Conservation (phyloP, 2,797 vertebrate species). For the Novumbra hubbsi region DNA sequence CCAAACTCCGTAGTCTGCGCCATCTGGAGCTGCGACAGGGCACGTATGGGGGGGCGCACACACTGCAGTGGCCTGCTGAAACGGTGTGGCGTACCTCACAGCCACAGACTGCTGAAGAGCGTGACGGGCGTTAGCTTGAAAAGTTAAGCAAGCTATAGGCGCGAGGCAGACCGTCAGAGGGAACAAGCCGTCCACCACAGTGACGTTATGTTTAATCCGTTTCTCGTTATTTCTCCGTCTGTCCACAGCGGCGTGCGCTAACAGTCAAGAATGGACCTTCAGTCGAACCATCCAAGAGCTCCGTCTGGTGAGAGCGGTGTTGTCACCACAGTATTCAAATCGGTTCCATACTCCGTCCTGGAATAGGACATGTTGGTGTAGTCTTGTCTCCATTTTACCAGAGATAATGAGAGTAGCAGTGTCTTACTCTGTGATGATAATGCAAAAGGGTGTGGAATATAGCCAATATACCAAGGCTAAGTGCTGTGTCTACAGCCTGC, state of each 20-base stretch:
- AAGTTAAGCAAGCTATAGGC: constrained; percentile 8
- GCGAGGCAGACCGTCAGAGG: neutral
- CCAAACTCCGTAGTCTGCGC: constrained; percentile 19
- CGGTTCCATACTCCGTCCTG: no score
- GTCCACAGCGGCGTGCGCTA: constrained; percentile 79
- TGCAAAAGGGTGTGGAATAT: neutral
- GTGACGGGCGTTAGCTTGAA: constrained; percentile 29
- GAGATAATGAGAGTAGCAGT: neutral
- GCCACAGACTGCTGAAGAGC: neutral
- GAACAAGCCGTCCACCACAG: neutral
- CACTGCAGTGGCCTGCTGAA: constrained; percentile 16
- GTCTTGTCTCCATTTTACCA: neutral
- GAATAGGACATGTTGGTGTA: neutral
- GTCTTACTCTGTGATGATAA: neutral
- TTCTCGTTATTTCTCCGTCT: neutral
- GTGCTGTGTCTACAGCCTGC: no score
- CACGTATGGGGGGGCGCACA: constrained; percentile 19
- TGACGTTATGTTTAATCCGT: neutral
- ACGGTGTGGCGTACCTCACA: constrained; percentile 6
- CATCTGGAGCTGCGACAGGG: constrained; percentile 36
- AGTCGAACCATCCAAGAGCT: constrained; percentile 87
- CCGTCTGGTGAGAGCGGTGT: constrained; percentile 79
- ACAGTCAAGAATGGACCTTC: constrained; percentile 93
- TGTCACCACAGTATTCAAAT: neutral
- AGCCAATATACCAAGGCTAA: no score